Conservation (phyloP, 2,888 invertebrate genomes). For the Odontocolon sp. region DNA sequence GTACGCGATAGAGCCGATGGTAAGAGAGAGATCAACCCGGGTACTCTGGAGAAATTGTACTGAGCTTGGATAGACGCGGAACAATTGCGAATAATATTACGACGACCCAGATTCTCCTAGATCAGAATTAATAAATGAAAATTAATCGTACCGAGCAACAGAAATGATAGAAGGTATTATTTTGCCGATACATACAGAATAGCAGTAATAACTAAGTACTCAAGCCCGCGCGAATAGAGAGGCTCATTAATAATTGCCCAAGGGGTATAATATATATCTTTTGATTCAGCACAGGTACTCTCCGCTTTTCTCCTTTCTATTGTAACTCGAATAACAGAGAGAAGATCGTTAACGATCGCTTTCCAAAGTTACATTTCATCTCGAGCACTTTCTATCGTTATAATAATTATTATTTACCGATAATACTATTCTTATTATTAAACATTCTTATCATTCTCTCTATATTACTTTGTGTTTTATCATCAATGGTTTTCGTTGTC, state of each 20-base stretch:
- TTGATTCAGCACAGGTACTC: conserved; percentile 14
- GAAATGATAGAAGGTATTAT: conserved; percentile 13
- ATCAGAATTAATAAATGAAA: conserved; percentile 11
- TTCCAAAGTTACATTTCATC: conserved; percentile 7
- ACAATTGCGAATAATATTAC: conserved; percentile 40
- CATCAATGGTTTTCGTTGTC: too few relatives aligned
- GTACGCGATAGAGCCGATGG: too few relatives aligned
- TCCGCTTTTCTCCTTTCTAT: conserved; percentile 18
- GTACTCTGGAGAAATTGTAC: conserved; percentile 1
- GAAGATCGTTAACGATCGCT: conserved; percentile 35
- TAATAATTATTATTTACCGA: background rate
- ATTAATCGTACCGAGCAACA: conserved; percentile 18
- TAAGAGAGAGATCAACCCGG: background rate
- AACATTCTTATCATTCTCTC: background rate
- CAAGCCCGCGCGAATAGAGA: background rate
- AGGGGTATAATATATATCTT: background rate
- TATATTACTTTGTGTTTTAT: too few relatives aligned
- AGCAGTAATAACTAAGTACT: conserved; percentile 12
- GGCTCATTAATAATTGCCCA: conserved; percentile 46
- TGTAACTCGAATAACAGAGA: conserved; percentile 41
- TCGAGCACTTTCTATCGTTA: background rate
- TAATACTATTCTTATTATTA: background rate
- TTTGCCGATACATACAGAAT: conserved; percentile 27
- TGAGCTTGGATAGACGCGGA: conserved; percentile 1
- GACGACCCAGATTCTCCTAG: conserved; percentile 22